Conservation (phyloP, 2,888 invertebrate genomes). For the Bellardia bayeri region DNA sequence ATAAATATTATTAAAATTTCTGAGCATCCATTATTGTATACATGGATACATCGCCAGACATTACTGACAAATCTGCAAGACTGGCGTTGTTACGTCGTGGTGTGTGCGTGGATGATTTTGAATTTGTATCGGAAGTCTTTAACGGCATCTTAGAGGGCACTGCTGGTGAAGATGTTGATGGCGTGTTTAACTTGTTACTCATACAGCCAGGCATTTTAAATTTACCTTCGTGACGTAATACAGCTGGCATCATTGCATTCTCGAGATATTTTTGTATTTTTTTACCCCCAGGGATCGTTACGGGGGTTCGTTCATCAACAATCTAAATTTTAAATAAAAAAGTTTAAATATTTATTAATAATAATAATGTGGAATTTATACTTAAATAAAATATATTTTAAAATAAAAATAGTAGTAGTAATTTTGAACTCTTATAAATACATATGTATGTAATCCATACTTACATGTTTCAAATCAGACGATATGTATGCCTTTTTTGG, state of each 20-base stretch:
- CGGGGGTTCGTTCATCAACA: constrained; percentile 81
- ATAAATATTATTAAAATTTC: constrained; percentile 78
- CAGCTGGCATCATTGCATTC: constrained; percentile 80
- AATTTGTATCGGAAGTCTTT: constrained; percentile 44
- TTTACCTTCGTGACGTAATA: constrained; percentile 83
- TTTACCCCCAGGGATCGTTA: constrained; percentile 82
- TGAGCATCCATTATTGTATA: constrained; percentile 84
- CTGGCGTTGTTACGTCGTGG: constrained; percentile 77
- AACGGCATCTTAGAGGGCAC: constrained; percentile 15
- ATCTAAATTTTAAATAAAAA: constrained; percentile 75
- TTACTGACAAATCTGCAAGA: constrained; percentile 83
- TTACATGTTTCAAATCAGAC: constrained; percentile 81
- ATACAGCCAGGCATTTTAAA: constrained; percentile 76
- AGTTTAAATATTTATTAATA: background rate
- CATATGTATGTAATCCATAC: constrained; percentile 37
- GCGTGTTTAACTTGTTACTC: constrained; percentile 37
- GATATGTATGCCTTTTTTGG: constrained; percentile 83
- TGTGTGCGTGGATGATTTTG: constrained; percentile 67
- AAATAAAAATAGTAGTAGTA: no score
- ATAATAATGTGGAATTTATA: no score
- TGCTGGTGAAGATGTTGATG: background rate
- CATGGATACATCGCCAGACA: constrained; percentile 84
- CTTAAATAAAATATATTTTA: no score
- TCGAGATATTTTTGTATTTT: constrained; percentile 82
- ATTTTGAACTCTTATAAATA: no score